phyloP scores from a whole-genome alignment of 2,797 vertebrate genomes.

The Brotula barbata region DNA sequence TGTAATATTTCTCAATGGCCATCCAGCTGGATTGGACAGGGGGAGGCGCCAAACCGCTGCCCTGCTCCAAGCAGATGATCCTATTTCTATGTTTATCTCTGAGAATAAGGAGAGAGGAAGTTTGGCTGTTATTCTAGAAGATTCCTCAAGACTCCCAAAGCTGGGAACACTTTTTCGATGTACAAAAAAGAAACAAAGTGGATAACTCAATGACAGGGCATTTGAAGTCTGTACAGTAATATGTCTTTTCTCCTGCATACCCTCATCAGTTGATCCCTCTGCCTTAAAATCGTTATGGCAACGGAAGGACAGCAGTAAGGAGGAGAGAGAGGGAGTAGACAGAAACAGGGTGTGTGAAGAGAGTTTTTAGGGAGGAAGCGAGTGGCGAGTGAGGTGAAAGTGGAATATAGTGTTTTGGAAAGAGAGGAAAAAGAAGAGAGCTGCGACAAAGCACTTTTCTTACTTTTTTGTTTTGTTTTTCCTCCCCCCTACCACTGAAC shows the following conservation, averaged over 20 bases:
- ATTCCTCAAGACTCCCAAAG: slow-evolving; percentile 8
- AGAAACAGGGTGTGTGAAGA: slow-evolving; percentile 44
- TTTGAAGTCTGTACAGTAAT: slow-evolving; percentile 4
- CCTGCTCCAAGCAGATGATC: background rate
- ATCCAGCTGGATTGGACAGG: slow-evolving; percentile 34
- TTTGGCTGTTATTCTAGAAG: slow-evolving; percentile 7
- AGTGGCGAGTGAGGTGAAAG: slow-evolving; percentile 30
- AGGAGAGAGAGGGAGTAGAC: slow-evolving; percentile 67
- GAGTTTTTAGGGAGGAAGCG: slow-evolving; percentile 36
- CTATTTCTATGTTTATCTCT: slow-evolving; percentile 10
- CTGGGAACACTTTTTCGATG: background rate
- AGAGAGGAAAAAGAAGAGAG: slow-evolving; percentile 35
- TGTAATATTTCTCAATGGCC: slow-evolving; percentile 19
- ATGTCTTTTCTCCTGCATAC: slow-evolving; percentile 24
- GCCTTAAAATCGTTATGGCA: slow-evolving; percentile 61
- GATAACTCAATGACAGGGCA: background rate
- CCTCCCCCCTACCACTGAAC: slow-evolving; percentile 24
- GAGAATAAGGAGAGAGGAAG: slow-evolving; percentile 3
- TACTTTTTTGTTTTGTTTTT: slow-evolving; percentile 1
- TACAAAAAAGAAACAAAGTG: slow-evolving; percentile 3
- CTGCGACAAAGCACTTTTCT: slow-evolving; percentile 9
- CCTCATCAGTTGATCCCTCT: slow-evolving; percentile 49
- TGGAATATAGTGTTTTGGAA: slow-evolving; percentile 34
- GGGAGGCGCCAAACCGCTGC: slow-evolving; percentile 48
- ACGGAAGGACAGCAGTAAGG: slow-evolving; percentile 54